Conservation (phyloP, 1,140 invertebrate species). For the Prorops nasuta region DNA sequence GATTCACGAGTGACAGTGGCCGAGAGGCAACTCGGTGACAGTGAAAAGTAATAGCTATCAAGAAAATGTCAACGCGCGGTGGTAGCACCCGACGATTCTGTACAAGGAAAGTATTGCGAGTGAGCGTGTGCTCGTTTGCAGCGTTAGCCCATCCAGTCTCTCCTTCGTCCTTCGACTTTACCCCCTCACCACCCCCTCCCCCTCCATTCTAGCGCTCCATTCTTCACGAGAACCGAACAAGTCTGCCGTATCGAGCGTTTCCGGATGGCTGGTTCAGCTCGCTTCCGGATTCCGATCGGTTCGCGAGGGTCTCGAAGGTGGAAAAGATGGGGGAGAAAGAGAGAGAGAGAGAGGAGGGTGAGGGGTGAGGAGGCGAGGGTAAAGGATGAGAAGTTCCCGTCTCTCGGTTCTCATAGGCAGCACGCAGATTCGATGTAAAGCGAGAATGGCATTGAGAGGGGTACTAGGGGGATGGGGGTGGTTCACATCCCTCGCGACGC, state of each 20-base stretch:
- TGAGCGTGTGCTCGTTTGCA: not conserved
- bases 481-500: no score
- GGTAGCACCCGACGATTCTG: not conserved
- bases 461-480: no score
- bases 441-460: no score
- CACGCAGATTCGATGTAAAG: no score
- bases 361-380: no score
- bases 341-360: no score
- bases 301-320: not conserved
- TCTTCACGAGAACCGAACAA: conserved; percentile 8
- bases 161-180: conserved; percentile 3
- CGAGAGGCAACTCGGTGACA: conserved; percentile 6
- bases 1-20: not conserved
- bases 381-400: no score
- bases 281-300: conserved; percentile 28
- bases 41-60: conserved; percentile 21
- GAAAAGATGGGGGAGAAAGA: not conserved
- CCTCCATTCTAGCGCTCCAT: not conserved
- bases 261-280: conserved; percentile 24
- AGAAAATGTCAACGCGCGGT: conserved; percentile 4
- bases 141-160: conserved; percentile 10
- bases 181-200: conserved; percentile 7
- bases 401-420: no score
- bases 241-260: conserved; percentile 32
- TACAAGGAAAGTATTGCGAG: not conserved